These are phyloP conservation scores for Hippocampus kuda DNA, from an alignment of 2,797 vertebrate species.

Conservation along the genomic window DNA sequence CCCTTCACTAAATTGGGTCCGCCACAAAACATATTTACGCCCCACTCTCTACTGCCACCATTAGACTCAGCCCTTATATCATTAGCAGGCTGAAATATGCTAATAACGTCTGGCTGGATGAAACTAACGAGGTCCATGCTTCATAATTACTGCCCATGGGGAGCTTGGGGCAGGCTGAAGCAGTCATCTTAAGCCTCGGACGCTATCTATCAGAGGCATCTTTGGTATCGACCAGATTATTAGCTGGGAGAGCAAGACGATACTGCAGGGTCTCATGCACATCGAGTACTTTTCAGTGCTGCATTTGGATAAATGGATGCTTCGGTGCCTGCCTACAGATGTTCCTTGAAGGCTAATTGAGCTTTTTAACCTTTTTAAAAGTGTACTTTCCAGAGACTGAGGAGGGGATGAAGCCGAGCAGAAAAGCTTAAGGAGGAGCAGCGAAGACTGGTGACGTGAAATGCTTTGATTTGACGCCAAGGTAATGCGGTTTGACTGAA, in stretches of 20 bases:
- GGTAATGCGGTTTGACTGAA: slow-evolving; percentile 62
- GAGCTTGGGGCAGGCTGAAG: slow-evolving; percentile 39
- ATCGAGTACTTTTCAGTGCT: slow-evolving; percentile 51
- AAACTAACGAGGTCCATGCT: slow-evolving; percentile 67
- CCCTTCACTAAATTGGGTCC: slow-evolving; percentile 47
- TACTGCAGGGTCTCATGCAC: slow-evolving; percentile 35
- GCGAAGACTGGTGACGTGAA: slow-evolving; percentile 11
- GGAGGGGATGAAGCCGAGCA: slow-evolving; percentile 9
- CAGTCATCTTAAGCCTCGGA: slow-evolving; percentile 57
- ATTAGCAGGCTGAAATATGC: slow-evolving; percentile 73
- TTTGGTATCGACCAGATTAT: slow-evolving; percentile 61
- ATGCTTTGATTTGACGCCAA: slow-evolving; percentile 55
- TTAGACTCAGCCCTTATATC: slow-evolving; percentile 66
- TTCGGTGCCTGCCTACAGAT: slow-evolving; percentile 28
- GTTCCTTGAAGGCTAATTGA: slow-evolving; percentile 44
- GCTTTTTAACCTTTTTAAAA: slow-evolving; percentile 41
- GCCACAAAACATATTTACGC: slow-evolving; percentile 48
- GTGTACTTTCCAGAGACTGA: slow-evolving; percentile 36
- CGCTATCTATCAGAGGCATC: slow-evolving; percentile 61
- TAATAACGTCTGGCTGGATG: slow-evolving; percentile 67
- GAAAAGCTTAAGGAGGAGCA: slow-evolving; percentile 27
- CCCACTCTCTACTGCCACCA: slow-evolving; percentile 51
- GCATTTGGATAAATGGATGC: slow-evolving; percentile 54
- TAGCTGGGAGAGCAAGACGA: slow-evolving; percentile 58
- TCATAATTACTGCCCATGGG: slow-evolving; percentile 65